phyloP scores from a whole-genome alignment of 2,888 invertebrate genomes.

The Caenorhabditis japonica region DNA sequence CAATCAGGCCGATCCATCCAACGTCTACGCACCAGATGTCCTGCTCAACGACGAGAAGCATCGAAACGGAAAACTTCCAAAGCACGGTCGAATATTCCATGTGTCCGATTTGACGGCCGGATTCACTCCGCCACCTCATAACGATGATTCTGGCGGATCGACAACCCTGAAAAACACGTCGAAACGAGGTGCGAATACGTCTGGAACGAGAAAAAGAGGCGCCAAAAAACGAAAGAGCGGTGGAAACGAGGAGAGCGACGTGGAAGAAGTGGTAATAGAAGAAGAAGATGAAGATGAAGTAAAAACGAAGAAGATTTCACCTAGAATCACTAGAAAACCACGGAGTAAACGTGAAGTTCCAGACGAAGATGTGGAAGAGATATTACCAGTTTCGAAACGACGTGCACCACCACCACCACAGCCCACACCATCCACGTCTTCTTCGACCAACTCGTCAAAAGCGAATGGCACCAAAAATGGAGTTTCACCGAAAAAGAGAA shows the following conservation, averaged over 20 bases:
- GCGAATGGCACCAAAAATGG: conserved; percentile 14
- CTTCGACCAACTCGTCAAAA: conserved; percentile 10
- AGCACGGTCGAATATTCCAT: conserved; percentile 6
- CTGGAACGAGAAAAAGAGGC: neutral
- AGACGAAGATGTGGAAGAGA: conserved; percentile 32
- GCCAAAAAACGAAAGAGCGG: neutral
- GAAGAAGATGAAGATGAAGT: conserved; percentile 27
- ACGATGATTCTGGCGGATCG: conserved; percentile 2
- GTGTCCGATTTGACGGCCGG: conserved; percentile 15
- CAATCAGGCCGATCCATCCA: conserved; percentile 30
- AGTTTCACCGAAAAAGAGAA: neutral
- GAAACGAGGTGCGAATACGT: neutral
- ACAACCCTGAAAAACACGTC: neutral
- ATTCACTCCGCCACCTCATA: conserved; percentile 15
- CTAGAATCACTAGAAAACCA: conserved; percentile 19
- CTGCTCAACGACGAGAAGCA: conserved; percentile 53
- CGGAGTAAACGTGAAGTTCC: conserved; percentile 16
- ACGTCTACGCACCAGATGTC: conserved; percentile 54
- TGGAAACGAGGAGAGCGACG: no score
- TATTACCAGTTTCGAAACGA: neutral
- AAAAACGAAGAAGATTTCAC: neutral
- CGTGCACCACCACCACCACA: conserved; percentile 1
- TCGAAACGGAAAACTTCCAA: conserved; percentile 47
- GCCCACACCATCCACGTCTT: neutral
- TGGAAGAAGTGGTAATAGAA: neutral